These are phyloP conservation scores for Rhorus exstirpatorius DNA, from an alignment of 2,888 invertebrate species.

Conservation along the genomic window DNA sequence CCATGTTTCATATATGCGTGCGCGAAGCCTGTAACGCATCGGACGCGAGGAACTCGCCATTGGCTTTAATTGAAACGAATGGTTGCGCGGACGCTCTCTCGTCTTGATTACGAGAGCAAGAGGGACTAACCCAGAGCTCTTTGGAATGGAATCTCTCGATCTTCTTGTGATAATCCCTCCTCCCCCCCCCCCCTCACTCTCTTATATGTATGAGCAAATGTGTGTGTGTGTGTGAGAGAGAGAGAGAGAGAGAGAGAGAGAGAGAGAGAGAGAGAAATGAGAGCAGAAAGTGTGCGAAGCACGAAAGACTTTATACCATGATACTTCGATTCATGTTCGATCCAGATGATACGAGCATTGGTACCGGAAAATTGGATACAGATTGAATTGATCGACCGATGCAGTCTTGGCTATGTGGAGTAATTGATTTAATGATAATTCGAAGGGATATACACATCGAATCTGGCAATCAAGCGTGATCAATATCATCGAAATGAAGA, in stretches of 20 bases:
- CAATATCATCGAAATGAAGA: neutral
- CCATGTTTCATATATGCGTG: slow-evolving; percentile 36
- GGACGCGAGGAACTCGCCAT: slow-evolving; percentile 53
- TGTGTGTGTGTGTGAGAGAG: no score
- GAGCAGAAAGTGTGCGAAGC: neutral
- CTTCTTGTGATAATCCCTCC: slow-evolving; percentile 1
- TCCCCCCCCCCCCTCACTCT: neutral
- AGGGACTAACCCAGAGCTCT: slow-evolving; percentile 48
- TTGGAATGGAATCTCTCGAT: neutral
- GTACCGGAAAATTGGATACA: slow-evolving; percentile 61
- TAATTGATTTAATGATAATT: slow-evolving; percentile 57
- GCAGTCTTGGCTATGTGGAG: neutral
- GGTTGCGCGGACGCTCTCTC: slow-evolving; percentile 66
- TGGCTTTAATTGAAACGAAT: slow-evolving; percentile 71
- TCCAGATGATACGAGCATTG: slow-evolving; percentile 47
- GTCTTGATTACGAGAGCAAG: slow-evolving; percentile 65
- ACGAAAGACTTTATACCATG: slow-evolving; percentile 15
- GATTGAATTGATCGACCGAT: slow-evolving; percentile 46
- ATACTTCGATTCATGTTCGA: slow-evolving; percentile 40
- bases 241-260: no score
- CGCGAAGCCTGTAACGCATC: slow-evolving; percentile 48
- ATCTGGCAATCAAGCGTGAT: slow-evolving; percentile 27
- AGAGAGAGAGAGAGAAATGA: neutral
- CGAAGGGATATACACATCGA: slow-evolving; percentile 6
- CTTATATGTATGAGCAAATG: slow-evolving; percentile 7